Evolutionary conservation across 2,888 invertebrate species (phyloP).

Genomic region (Drosophila austrosaltans): DNA sequence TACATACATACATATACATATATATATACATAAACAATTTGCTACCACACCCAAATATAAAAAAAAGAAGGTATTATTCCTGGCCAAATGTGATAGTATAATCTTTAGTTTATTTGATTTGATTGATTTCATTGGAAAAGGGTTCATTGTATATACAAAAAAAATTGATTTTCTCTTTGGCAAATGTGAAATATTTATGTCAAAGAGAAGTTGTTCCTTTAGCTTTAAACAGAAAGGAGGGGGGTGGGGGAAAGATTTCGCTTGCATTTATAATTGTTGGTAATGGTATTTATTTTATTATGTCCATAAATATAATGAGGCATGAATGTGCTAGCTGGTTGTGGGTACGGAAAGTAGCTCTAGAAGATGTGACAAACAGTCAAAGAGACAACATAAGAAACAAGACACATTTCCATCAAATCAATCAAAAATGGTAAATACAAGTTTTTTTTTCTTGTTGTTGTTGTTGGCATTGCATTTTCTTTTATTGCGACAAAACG

Average conservation of each 20-base stretch:
- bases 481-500: constrained; percentile 54
- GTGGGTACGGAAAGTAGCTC: constrained; percentile 8
- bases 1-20: no score
- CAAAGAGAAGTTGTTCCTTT: constrained; percentile 61
- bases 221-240: neutral
- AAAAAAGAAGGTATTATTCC: constrained; percentile 33
- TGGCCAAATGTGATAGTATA: constrained; percentile 33
- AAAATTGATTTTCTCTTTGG: constrained; percentile 16
- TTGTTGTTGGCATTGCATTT: constrained; percentile 33
- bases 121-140: constrained; percentile 56
- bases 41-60: constrained; percentile 44
- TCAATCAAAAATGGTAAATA: constrained; percentile 81
- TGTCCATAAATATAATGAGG: constrained; percentile 80
- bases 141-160: neutral
- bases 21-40: neutral
- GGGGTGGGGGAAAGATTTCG: constrained; percentile 45
- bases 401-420: constrained; percentile 79
- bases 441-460: constrained; percentile 65
- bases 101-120: constrained; percentile 55
- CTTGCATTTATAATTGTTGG: constrained; percentile 78
- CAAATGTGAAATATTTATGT: constrained; percentile 77
- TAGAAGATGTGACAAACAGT: constrained; percentile 14
- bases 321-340: constrained; percentile 54
- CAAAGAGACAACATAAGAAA: constrained; percentile 6
- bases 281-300: constrained; percentile 80